Evolutionary conservation across 2,888 invertebrate genomes (phyloP), one percentile per base, ranked within the genome.

Genomic region (Rhingia rostrata): DNA sequence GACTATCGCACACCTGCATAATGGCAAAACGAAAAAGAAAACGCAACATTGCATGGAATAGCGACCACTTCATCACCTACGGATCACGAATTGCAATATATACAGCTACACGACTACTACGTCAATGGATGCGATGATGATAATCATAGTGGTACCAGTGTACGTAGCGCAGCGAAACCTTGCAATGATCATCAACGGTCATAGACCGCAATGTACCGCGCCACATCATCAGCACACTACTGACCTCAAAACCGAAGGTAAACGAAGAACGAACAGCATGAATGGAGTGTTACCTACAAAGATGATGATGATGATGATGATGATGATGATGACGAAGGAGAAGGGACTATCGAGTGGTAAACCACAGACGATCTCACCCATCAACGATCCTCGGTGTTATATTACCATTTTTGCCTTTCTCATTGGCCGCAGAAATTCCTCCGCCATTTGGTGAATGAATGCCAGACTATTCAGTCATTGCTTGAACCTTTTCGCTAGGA

Each of bases 241-340:
- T 84, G 84, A 84, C 84, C 84, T 58, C 70, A 84, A 80, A 84
- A 84, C 74, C 41, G 80, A 84, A 84, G 84, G 80, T 75, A 84
- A 84, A 37, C 51, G 49, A 73, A 61, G 60, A 70, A 54, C 53
- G 47, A 77, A 35, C 22, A 22, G 60, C 70, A 74, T 81, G 81
- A 81, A 81, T 74, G 81, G 56, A 69, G 51, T 45, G 22, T 33
- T 72, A 37, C 56, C 22, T 22, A 22, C 22, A 22, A 22, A n/a
- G n/a, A 79, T 60, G 66, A 14, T 12, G n/a, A 37, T 1, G 6
- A 33, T 56, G 22, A 37, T 53, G 43, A n/a, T 56, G 61, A 45
- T 9, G n/a, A 39, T 33, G 54, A 45, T 12, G 67, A 61, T 45
- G 22, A 47, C 22, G 12, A 54, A 32, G 70, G 33, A 75, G 51